Conservation (phyloP, 2,797 vertebrate genomes). For the Halcyon leucocephala region DNA sequence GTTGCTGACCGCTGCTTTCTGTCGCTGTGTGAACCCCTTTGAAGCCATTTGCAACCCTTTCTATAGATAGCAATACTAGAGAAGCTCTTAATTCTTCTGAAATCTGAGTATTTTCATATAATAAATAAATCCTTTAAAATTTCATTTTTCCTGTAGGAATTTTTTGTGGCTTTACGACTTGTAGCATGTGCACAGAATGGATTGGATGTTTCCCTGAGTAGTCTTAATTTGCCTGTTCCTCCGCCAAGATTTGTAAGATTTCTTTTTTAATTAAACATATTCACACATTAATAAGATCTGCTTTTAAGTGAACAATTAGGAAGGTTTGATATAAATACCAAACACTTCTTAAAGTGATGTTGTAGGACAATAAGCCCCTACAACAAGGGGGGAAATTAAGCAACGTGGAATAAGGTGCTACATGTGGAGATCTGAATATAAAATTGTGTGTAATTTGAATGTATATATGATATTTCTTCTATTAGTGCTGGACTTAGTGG, state of each 20-base stretch:
- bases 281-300: background rate
- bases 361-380: background rate
- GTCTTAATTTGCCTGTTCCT: constrained; percentile 90
- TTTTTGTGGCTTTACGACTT: constrained; percentile 93
- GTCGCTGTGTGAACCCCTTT: background rate
- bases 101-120: background rate
- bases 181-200: constrained; percentile 99
- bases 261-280: background rate
- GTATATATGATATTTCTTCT: background rate
- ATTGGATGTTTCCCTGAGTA: constrained; percentile 92
- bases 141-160: constrained; percentile 85
- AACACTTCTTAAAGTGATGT: background rate
- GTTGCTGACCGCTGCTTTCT: background rate
- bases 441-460: background rate
- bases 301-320: background rate
- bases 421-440: background rate
- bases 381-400: background rate
- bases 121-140: background rate
- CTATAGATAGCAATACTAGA: background rate
- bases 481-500: background rate
- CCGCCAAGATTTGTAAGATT: constrained; percentile 97
- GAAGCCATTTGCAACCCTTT: background rate
- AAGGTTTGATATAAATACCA: background rate
- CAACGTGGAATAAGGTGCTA: background rate
- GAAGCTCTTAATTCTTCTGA: background rate